These are phyloP conservation scores for Sinosuthora webbiana DNA, from an alignment of 2,113 vertebrate species.

Conservation along the genomic window DNA sequence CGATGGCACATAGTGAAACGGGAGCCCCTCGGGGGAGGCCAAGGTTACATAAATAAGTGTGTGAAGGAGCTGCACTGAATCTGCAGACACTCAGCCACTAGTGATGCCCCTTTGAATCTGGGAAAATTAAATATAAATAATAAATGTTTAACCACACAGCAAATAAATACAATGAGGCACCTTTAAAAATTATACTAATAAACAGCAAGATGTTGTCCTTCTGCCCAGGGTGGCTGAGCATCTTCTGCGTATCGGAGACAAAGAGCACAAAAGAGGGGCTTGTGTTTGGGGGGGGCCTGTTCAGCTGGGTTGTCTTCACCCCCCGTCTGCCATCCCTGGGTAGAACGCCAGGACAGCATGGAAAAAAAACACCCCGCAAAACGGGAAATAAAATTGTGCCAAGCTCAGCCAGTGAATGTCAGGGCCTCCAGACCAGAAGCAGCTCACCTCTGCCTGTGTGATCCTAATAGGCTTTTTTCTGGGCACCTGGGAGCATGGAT, in stretches of 20 bases:
- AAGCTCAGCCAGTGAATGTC: background rate
- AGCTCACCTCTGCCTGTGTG: background rate
- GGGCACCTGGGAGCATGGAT: background rate
- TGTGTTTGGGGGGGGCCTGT: background rate
- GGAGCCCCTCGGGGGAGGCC: conserved; percentile 30
- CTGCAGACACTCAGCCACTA: conserved; percentile 26
- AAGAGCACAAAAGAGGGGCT: background rate
- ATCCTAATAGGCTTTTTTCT: background rate
- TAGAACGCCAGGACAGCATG: background rate
- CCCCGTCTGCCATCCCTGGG: background rate
- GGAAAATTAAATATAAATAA: conserved; percentile 74
- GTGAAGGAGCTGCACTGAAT: conserved; percentile 45
- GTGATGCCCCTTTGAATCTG: conserved; percentile 28
- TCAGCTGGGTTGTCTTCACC: background rate
- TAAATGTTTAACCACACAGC: conserved; percentile 56
- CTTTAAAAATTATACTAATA: conserved; percentile 74
- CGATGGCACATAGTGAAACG: background rate
- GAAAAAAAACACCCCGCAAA: background rate
- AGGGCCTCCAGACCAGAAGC: background rate
- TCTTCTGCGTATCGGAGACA: background rate
- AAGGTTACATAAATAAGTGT: conserved; percentile 61
- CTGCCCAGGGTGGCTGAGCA: conserved; percentile 16
- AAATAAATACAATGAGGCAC: conserved; percentile 66
- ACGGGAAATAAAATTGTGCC: background rate
- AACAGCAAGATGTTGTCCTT: conserved; percentile 52